Percentiles rank a stretch among this genome's conserved stretches.
These are phyloP conservation scores for Scaptomyza parva DNA, from an alignment of 2,888 invertebrate species.

Conservation along the genomic window DNA sequence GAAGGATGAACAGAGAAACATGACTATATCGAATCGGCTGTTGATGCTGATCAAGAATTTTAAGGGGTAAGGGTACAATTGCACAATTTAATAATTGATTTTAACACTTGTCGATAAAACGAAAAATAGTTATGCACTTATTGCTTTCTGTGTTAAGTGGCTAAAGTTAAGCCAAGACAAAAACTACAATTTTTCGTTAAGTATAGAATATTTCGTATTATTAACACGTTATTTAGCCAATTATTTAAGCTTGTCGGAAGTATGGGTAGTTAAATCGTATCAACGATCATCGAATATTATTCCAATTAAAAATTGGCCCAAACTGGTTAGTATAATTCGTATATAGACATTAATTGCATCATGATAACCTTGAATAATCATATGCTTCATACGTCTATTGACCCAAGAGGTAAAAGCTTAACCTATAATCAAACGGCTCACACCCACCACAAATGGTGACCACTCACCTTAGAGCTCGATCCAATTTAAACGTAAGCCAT, in stretches of 20 bases:
- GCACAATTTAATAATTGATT: too few relatives aligned
- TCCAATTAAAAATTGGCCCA: conserved; percentile 14
- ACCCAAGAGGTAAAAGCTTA: conserved; percentile 31
- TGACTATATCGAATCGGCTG: too few relatives aligned
- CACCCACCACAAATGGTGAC: conserved; percentile 50
- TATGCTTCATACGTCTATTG: conserved; percentile 58
- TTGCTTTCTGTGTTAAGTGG: too few relatives aligned
- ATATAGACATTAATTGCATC: conserved; percentile 3
- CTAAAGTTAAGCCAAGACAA: too few relatives aligned
- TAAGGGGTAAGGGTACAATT: too few relatives aligned
- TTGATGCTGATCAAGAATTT: too few relatives aligned
- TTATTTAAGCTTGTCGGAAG: background rate
- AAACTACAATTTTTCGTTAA: too few relatives aligned
- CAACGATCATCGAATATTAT: conserved; percentile 8
- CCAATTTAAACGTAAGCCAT: conserved; percentile 57
- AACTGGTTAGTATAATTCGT: conserved; percentile 3
- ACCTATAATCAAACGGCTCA: conserved; percentile 59
- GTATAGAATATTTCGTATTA: too few relatives aligned
- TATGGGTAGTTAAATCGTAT: conserved; percentile 1
- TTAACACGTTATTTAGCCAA: too few relatives aligned
- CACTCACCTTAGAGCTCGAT: conserved; percentile 59
- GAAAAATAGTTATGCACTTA: too few relatives aligned
- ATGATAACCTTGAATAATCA: conserved; percentile 51
- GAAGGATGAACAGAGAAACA: too few relatives aligned
- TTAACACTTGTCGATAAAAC: too few relatives aligned